A percentile compares a stretch with the other conserved stretches of the same genome.
Evolutionary conservation across 2,113 vertebrate species (phyloP).

Genomic region (Eulemur macaco): DNA sequence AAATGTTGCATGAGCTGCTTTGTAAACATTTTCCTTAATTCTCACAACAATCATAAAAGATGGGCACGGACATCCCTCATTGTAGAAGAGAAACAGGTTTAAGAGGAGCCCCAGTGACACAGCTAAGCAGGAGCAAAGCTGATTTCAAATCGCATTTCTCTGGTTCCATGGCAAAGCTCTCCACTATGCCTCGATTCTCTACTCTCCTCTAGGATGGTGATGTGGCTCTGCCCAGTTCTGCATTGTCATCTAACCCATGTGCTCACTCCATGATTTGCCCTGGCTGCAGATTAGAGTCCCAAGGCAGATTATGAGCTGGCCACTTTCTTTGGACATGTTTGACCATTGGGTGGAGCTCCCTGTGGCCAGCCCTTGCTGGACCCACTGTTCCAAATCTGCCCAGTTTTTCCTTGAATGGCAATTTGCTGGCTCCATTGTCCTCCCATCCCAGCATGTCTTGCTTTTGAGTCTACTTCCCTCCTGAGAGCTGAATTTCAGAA

Average conservation of each 20-base stretch:
- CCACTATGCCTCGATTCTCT: background rate
- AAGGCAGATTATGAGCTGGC: background rate
- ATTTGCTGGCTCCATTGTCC: background rate
- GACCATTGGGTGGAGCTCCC: background rate
- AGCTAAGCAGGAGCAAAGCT: background rate
- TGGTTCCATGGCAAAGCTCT: background rate
- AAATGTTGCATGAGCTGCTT: background rate
- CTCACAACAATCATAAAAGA: background rate
- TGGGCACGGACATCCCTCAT: background rate
- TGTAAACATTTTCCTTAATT: background rate
- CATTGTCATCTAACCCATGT: background rate
- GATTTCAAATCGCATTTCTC: background rate
- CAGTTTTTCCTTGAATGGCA: background rate
- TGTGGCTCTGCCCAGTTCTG: background rate
- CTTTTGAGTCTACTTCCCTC: background rate
- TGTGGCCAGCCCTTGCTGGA: background rate
- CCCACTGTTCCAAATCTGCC: background rate
- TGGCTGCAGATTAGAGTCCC: background rate
- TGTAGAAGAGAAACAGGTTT: background rate
- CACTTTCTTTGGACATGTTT: background rate
- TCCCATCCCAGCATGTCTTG: background rate
- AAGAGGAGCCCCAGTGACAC: background rate
- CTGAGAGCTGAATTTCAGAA: background rate
- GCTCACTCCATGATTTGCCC: background rate
- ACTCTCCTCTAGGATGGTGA: background rate